Percentiles rank a stretch among this genome's conserved stretches.
These are phyloP conservation scores for Neodiprion pinetum DNA, from an alignment of 1,140 invertebrate genomes.

Conservation along the genomic window DNA sequence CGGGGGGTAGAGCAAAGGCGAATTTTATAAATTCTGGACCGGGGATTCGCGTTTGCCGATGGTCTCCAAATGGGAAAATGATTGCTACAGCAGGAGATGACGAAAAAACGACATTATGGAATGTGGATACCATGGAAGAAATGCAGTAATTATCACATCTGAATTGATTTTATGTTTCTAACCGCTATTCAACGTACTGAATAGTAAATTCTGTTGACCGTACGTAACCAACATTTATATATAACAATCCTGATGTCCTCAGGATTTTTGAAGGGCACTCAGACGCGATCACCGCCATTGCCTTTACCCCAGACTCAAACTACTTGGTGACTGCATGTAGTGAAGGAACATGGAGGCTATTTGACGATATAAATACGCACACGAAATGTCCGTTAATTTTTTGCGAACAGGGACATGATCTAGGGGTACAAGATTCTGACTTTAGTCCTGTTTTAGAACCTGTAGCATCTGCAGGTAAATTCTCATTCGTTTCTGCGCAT, in stretches of 20 bases:
- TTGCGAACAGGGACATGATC: slow-evolving; percentile 71
- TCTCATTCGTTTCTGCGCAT: neutral
- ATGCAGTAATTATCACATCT: slow-evolving; percentile 54
- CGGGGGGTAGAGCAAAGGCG: slow-evolving; percentile 56
- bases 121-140: slow-evolving; percentile 64
- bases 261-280: slow-evolving; percentile 64
- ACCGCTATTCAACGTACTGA: neutral
- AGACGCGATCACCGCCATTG: slow-evolving; percentile 68
- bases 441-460: slow-evolving; percentile 65
- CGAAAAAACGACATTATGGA: slow-evolving; percentile 74
- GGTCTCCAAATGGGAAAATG: slow-evolving; percentile 69
- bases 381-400: slow-evolving; percentile 36
- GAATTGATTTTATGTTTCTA: slow-evolving; percentile 32
- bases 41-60: slow-evolving; percentile 65
- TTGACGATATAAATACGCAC: slow-evolving; percentile 34
- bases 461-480: slow-evolving; percentile 42
- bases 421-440: slow-evolving; percentile 73
- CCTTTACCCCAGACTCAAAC: slow-evolving; percentile 71
- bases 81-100: slow-evolving; percentile 78
- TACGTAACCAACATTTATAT: slow-evolving; percentile 2
- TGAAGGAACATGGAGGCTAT: slow-evolving; percentile 67
- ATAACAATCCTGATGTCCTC: slow-evolving; percentile 22
- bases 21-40: slow-evolving; percentile 57
- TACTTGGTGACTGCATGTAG: slow-evolving; percentile 71
- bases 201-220: neutral